Evolutionary conservation across 2,113 vertebrate genomes (phyloP).

Genomic region (Pitta sordida): DNA sequence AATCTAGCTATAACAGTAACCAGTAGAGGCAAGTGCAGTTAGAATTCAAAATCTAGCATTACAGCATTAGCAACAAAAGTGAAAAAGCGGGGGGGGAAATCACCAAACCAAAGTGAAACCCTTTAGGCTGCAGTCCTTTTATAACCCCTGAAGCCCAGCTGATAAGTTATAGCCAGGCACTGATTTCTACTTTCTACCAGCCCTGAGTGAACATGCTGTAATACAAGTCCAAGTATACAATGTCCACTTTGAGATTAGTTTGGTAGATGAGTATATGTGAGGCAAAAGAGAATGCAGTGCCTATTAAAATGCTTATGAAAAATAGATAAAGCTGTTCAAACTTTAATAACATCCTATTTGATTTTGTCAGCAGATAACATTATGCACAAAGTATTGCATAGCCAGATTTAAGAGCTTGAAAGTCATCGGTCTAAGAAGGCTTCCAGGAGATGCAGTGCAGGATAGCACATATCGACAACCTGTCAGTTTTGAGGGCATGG

Average conservation of each 20-base stretch:
- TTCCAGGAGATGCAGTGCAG: not conserved
- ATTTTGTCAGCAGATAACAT: conserved; percentile 49
- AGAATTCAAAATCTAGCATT: not conserved
- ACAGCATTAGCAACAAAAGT: not conserved
- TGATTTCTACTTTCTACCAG: not conserved
- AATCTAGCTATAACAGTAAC: not conserved
- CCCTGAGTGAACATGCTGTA: not conserved
- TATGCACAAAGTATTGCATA: not conserved
- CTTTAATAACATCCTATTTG: conserved; percentile 52
- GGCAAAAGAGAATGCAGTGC: not conserved
- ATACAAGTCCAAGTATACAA: not conserved
- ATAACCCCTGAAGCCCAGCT: not conserved
- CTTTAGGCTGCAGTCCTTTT: not conserved
- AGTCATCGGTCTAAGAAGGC: not conserved
- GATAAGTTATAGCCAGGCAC: not conserved
- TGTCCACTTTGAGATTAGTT: not conserved
- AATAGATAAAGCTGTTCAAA: conserved; percentile 59
- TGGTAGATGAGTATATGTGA: not conserved
- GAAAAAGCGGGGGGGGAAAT: not conserved
- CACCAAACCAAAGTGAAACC: not conserved
- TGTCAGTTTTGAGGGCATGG: not conserved
- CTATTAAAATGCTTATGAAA: conserved; percentile 63
- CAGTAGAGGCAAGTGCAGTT: not conserved
- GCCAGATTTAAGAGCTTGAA: conserved; percentile 8
- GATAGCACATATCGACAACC: not conserved